Conservation (phyloP, 1,140 invertebrate genomes). For the Drosophila seguyi region DNA sequence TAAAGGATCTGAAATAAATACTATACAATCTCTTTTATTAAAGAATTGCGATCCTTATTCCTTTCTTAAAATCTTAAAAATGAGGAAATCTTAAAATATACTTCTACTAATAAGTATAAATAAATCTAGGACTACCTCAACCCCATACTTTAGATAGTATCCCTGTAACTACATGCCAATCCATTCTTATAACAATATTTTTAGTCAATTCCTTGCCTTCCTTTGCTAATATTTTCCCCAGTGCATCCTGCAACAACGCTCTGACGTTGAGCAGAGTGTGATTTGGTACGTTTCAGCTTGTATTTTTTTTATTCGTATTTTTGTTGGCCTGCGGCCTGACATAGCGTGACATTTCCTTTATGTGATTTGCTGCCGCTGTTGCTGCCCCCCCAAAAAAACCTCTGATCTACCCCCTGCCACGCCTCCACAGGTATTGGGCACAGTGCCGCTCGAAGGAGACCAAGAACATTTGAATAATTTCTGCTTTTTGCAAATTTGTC, state of each 20-base stretch:
- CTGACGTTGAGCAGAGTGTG: slow-evolving; percentile 50
- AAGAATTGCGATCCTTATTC: background rate
- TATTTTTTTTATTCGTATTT: slow-evolving; percentile 16
- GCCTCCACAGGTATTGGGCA: slow-evolving; percentile 7
- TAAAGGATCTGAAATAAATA: background rate
- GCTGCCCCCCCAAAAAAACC: slow-evolving; percentile 18
- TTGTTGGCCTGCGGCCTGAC: slow-evolving; percentile 48
- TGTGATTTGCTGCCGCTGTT: slow-evolving; percentile 69
- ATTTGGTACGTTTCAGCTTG: slow-evolving; percentile 35
- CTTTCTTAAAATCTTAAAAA: background rate
- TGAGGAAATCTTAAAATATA: background rate
- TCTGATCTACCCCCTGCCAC: slow-evolving; percentile 4
- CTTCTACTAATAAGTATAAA: background rate
- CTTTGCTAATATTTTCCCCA: background rate
- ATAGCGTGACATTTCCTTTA: slow-evolving; percentile 81
- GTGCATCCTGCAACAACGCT: slow-evolving; percentile 53
- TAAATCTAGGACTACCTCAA: background rate
- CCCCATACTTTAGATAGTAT: background rate
- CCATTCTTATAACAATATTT: background rate
- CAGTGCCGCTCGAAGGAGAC: slow-evolving; percentile 8
- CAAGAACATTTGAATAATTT: slow-evolving; percentile 70
- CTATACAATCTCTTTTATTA: too few relatives aligned
- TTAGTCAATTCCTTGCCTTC: background rate
- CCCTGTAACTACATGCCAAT: background rate
- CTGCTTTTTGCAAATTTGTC: slow-evolving; percentile 58